phyloP scores from a whole-genome alignment of 1,140 invertebrate genomes.

The Zaprionus tsacasi region DNA sequence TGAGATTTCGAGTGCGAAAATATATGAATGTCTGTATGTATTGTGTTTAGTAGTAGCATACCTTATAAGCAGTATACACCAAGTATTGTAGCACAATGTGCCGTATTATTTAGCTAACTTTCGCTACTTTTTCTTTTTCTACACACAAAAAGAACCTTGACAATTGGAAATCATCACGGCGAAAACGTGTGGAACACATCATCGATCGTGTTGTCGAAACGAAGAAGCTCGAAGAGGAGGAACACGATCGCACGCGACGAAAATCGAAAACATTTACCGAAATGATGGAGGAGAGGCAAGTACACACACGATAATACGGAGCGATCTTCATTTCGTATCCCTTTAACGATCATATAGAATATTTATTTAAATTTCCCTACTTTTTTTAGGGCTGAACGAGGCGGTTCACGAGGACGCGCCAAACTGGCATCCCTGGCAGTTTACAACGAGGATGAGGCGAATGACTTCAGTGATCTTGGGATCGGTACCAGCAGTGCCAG shows the following conservation, averaged over 20 bases:
- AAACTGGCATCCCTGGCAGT: constrained; percentile 87
- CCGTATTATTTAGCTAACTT: constrained; percentile 68
- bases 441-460: constrained; percentile 91
- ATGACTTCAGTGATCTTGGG: constrained; percentile 92
- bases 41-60: not conserved
- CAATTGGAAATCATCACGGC: constrained; percentile 96
- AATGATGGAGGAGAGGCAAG: constrained; percentile 95
- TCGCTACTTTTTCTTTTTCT: constrained; percentile 54
- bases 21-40: not conserved
- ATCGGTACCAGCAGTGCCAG: constrained; percentile 91
- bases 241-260: constrained; percentile 89
- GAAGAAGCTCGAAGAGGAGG: constrained; percentile 92
- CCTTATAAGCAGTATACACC: not conserved
- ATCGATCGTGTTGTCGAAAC: constrained; percentile 95
- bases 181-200: constrained; percentile 95
- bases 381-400: constrained; percentile 85
- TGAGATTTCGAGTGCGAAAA: constrained; percentile 41
- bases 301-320: constrained; percentile 22
- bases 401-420: constrained; percentile 74
- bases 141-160: constrained; percentile 90
- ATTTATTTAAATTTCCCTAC: not conserved
- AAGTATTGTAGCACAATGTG: constrained; percentile 42
- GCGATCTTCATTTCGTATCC: not conserved
- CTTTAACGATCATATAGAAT: not conserved
- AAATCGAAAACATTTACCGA: constrained; percentile 97